These are phyloP conservation scores for Deroplatys truncata DNA, from an alignment of 2,888 invertebrate genomes.

Conservation along the genomic window DNA sequence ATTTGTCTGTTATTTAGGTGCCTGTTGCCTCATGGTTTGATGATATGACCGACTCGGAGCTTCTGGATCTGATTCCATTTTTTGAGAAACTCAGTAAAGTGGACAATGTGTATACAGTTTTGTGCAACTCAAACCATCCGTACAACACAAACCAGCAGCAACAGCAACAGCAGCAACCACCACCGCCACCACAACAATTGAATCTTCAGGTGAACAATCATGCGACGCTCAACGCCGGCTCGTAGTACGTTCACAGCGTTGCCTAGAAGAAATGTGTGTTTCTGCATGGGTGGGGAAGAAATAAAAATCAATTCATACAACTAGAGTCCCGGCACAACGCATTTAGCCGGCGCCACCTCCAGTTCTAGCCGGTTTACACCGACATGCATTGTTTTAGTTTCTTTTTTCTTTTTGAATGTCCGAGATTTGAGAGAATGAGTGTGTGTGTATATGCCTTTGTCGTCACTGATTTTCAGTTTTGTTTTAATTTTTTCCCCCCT, in stretches of 20 bases:
- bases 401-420: background rate
- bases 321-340: background rate
- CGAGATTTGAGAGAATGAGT: background rate
- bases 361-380: conserved; percentile 1
- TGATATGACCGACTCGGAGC: conserved; percentile 95
- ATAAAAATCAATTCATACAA: background rate
- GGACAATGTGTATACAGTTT: conserved; percentile 93
- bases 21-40: conserved; percentile 99
- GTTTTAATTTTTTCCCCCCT: background rate
- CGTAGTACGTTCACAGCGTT: conserved; percentile 17
- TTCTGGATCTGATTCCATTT: conserved; percentile 95
- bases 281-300: background rate
- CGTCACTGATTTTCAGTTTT: background rate
- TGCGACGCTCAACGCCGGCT: conserved; percentile 22
- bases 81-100: conserved; percentile 96
- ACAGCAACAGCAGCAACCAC: conserved; percentile 26
- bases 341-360: background rate
- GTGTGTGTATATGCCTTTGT: background rate
- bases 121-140: conserved; percentile 88
- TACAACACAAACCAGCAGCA: conserved; percentile 50
- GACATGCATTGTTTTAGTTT: background rate
- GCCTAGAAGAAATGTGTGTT: background rate
- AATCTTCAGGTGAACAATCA: conserved; percentile 29
- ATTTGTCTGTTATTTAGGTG: conserved; percentile 57
- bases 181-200: background rate